Evolutionary conservation across 2,888 invertebrate species (phyloP), one percentile per base, ranked within the genome.

Genomic region (Athripsodes cinereus): DNA sequence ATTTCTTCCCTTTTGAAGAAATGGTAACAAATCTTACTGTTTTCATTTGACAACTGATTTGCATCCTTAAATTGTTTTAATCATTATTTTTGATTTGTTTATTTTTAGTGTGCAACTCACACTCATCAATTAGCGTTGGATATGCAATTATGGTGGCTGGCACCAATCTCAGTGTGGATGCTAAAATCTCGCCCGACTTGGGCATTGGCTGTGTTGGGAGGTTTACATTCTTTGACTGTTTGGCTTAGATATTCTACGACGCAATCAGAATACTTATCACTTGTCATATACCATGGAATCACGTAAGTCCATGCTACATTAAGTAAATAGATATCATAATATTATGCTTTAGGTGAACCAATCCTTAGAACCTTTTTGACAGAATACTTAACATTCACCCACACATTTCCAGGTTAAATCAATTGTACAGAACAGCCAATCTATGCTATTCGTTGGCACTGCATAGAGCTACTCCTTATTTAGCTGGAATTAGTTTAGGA

Each of bases 111-210:
- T 67, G 87, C 88, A 20, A 84, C 87, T 1, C 87, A 87, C 71
- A 87, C 87, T 0, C 85, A 89, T 68, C 88, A 88, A 66, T 69
- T 88, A 62, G 88, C 88, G 0, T 67, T 89, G 65, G 88, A 89
- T 67, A 82, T 88, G 79, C 89, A 89, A 69, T 74, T 89, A 10
- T 86, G 85, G 10, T 70, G 87, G 52, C 65, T 86, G 2, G 83
- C 85, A 16, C 84, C 87, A 1, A 68, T 85, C 2, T 68, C 88
- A 1, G 80, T 88, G 1, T 85, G 86, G 79, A 72, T 84, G 2
- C 73, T 85, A 59, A 80, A 81, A 60, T 76, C 77, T 8, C 80
- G 79, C 61, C 76, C 80, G 0, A 73, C 79, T 22, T 68, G 82
- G 16, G 81, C 83, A 2, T 75, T 81, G 58, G 71, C 81, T 8